Base-by-base conservation (phyloP, 2,888 invertebrate genomes). In the Agrotis segetum region DNA sequence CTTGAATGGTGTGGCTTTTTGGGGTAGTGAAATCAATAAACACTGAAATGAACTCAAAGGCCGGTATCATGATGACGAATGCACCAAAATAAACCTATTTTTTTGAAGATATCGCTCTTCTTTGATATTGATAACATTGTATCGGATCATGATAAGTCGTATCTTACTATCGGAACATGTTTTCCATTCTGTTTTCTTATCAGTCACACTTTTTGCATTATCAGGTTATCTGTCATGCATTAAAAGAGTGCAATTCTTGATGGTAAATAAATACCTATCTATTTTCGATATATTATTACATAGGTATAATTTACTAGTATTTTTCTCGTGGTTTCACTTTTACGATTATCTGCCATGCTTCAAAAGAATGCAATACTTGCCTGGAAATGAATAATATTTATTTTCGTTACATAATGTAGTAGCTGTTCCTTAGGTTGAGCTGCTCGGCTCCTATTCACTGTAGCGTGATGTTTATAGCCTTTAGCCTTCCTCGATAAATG, bases 91-190 rank as follows among this genome's bases (percentile, higher is more conserved):
- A 58, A 62, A 44, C 0, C 0, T 19, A 21, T 52, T 59, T 59
- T 44, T 47, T 1, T 4, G 5, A 46, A 53, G 56, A 62, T 75
- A 40, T 53, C 16, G 16, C 14, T 3, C 17, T 4, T 69, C 17
- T 69, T 17, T 59, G 44, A 24, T 52, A 58, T 62, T 17, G 81
- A 77, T 77, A 70, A 58, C 3, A 61, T 53, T 56, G 4, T 46
- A 50, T 56, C 29, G 52, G n/a, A 21, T 58, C 5, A 46, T 56
- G 47, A 66, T 59, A 66, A 46, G 34, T 58, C 2, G 0, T 52
- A 61, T 40, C 40, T 40, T 40, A 40, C 11, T 40, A 40, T 66
- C 24, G 11, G 13, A 21, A 34, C 14, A 29, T 60, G 14, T 60
- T 56, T 74, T 66, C 24, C n/a, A 21, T 61, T 47, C 7, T 46